These are phyloP conservation scores for Zaprionus vittiger DNA, from an alignment of 1,140 invertebrate species.

Conservation along the genomic window DNA sequence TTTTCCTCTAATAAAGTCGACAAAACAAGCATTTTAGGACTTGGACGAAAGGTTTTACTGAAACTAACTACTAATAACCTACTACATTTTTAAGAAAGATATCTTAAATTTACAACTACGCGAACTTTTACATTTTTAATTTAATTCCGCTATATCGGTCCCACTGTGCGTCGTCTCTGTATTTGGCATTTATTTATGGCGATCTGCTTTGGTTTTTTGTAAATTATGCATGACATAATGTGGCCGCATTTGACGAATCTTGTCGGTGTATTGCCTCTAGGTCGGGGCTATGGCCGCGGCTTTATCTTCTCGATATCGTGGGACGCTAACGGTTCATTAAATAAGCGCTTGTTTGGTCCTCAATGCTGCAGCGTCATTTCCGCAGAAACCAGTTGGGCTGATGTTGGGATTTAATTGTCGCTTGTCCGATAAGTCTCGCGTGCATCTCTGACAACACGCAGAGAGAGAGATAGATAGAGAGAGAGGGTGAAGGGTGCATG, in stretches of 20 bases:
- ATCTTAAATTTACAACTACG: too few species aligned
- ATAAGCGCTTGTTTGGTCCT: constrained; percentile 30
- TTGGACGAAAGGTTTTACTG: too few species aligned
- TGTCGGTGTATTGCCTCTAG: neutral
- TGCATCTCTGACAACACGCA: constrained; percentile 29
- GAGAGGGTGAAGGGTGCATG: neutral
- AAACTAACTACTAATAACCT: too few species aligned
- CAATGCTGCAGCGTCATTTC: constrained; percentile 43
- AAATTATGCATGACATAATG: constrained; percentile 61
- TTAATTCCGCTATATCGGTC: too few species aligned
- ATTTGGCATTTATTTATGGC: constrained; percentile 56
- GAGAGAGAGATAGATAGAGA: neutral
- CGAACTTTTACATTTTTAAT: too few species aligned
- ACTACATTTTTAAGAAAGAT: too few species aligned
- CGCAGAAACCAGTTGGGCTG: constrained; percentile 62
- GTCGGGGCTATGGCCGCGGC: constrained; percentile 45
- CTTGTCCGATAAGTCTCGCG: constrained; percentile 24
- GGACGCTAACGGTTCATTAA: constrained; percentile 28
- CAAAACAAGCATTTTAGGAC: too few species aligned
- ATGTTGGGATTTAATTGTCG: neutral
- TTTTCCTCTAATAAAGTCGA: too few species aligned
- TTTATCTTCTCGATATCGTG: constrained; percentile 17
- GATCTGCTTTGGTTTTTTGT: constrained; percentile 35
- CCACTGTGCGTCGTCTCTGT: neutral
- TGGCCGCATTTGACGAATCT: constrained; percentile 20